These are phyloP conservation scores for Agrenia bidenticulata DNA, from an alignment of 2,888 invertebrate genomes.

Conservation along the genomic window DNA sequence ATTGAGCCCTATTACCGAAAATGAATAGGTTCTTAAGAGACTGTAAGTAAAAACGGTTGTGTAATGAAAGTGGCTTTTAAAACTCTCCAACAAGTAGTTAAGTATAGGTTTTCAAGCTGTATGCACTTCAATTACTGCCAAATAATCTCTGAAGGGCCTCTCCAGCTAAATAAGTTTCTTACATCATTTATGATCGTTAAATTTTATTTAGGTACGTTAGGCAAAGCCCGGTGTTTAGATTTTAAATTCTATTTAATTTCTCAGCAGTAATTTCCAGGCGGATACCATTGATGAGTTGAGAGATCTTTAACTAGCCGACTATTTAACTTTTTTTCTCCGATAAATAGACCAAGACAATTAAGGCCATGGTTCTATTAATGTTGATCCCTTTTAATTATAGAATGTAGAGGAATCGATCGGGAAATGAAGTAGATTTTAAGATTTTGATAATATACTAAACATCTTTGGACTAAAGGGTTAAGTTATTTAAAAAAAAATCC, in stretches of 20 bases:
- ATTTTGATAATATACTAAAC: too few species aligned
- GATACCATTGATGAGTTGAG: not conserved
- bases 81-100: slow-evolving; percentile 28
- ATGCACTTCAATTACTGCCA: slow-evolving; percentile 36
- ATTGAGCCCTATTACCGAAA: slow-evolving; percentile 39
- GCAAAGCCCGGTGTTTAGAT: not conserved
- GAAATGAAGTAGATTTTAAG: too few species aligned
- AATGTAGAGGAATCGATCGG: too few species aligned
- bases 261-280: not conserved
- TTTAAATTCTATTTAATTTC: not conserved
- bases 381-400: too few species aligned
- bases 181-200: not conserved
- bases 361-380: too few species aligned
- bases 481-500: too few species aligned
- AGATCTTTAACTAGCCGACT: too few species aligned
- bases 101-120: slow-evolving; percentile 32
- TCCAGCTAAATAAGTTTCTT: not conserved
- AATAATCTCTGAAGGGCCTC: slow-evolving; percentile 15
- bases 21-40: slow-evolving; percentile 32
- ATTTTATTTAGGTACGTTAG: slow-evolving; percentile 1
- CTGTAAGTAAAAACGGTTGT: slow-evolving; percentile 19
- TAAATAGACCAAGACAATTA: too few species aligned
- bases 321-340: too few species aligned
- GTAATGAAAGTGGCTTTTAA: slow-evolving; percentile 36
- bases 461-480: too few species aligned